These are phyloP conservation scores for Electrophaes corylata DNA, from an alignment of 2,888 invertebrate genomes.

Conservation along the genomic window DNA sequence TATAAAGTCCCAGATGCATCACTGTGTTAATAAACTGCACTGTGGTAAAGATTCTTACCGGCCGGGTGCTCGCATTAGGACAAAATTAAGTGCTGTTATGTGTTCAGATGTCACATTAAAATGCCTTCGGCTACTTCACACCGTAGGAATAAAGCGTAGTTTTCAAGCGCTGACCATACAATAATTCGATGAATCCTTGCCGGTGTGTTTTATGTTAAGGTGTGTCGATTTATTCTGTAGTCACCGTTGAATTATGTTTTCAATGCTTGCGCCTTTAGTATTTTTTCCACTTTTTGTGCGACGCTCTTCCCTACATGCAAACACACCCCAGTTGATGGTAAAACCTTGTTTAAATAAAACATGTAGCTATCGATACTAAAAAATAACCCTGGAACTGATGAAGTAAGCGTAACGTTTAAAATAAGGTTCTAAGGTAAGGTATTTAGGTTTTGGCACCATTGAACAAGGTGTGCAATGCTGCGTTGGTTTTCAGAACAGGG, in stretches of 20 bases:
- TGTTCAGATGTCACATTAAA: conserved; percentile 81
- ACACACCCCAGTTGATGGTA: neutral
- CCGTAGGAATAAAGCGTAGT: conserved; percentile 63
- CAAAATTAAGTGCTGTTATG: conserved; percentile 83
- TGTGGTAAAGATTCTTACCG: conserved; percentile 62
- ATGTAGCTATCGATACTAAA: no score
- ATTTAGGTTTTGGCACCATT: no score
- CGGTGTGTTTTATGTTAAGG: conserved; percentile 56
- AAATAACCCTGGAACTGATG: no score
- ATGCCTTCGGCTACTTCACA: conserved; percentile 75
- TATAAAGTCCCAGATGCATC: conserved; percentile 12
- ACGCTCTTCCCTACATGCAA: conserved; percentile 22
- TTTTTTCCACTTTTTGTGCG: conserved; percentile 18
- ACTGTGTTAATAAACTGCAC: conserved; percentile 15
- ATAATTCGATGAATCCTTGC: conserved; percentile 70
- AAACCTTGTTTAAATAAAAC: neutral
- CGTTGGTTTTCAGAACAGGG: no score
- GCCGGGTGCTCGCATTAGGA: conserved; percentile 74
- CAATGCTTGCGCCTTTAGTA: conserved; percentile 32
- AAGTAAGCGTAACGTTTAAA: no score
- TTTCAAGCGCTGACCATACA: conserved; percentile 65
- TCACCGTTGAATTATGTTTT: conserved; percentile 32
- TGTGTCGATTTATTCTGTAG: conserved; percentile 55
- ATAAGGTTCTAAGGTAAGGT: no score
- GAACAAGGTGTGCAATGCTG: no score